Evolutionary conservation across 1,140 invertebrate species (phyloP).

Genomic region (Lepidurus couesii): DNA sequence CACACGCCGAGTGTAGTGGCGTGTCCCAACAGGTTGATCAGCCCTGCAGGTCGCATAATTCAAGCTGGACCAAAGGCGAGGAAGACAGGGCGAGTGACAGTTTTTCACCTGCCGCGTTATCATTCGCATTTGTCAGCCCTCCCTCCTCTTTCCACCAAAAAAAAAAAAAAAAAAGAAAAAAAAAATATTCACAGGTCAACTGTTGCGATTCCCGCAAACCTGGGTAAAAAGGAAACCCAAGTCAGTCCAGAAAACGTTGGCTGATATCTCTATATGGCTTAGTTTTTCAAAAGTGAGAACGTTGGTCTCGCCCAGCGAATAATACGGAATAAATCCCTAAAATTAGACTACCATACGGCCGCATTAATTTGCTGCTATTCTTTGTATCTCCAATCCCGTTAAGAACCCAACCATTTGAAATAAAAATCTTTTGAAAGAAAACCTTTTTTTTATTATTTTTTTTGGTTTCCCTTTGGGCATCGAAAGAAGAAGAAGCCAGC

Average conservation of each 20-base stretch:
- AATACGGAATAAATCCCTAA: too few species aligned
- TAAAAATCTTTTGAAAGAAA: background rate
- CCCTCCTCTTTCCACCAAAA: too few species aligned
- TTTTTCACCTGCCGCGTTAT: conserved; percentile 19
- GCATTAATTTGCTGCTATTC: background rate
- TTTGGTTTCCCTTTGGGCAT: background rate
- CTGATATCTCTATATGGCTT: too few species aligned
- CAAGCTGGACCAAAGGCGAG: conserved; percentile 1
- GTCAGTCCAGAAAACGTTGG: too few species aligned
- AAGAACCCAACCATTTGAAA: background rate
- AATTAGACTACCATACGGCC: too few species aligned
- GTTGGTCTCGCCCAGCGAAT: too few species aligned
- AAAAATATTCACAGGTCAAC: too few species aligned
- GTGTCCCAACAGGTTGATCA: background rate
- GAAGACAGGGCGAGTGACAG: background rate
- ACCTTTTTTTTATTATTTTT: background rate
- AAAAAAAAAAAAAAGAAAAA: too few species aligned
- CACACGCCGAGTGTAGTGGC: background rate
- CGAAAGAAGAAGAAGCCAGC: background rate
- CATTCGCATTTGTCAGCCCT: background rate
- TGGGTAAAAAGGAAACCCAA: too few species aligned
- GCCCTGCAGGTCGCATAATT: conserved; percentile 7
- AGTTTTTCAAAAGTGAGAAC: too few species aligned
- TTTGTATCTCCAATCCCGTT: background rate
- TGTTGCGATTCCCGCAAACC: too few species aligned